phyloP scores from a whole-genome alignment of 2,888 invertebrate genomes.

The Sinelater perroti region DNA sequence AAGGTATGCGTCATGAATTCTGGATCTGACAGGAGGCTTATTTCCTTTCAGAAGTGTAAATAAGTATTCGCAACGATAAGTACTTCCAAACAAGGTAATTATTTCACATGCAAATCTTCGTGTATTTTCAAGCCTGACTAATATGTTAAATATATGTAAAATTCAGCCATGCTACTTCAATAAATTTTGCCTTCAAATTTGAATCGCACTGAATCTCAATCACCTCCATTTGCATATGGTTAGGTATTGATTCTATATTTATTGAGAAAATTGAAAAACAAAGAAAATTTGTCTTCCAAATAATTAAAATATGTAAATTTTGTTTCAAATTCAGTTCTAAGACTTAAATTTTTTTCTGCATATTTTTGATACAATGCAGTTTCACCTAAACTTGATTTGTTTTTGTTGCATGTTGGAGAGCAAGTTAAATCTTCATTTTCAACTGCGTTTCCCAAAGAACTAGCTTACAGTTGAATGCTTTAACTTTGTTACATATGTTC shows the following conservation, averaged over 20 bases:
- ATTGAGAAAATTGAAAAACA: conserved; percentile 34
- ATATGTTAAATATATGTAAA: not conserved
- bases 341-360: conserved; percentile 18
- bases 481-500: conserved; percentile 40
- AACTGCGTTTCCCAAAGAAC: too few relatives aligned
- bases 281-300: conserved; percentile 20
- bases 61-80: conserved; percentile 39
- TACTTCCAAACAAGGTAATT: conserved; percentile 40
- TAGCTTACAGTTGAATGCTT: too few relatives aligned
- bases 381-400: conserved; percentile 17
- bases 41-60: conserved; percentile 33
- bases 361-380: conserved; percentile 25
- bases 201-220: conserved; percentile 30
- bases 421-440: conserved; percentile 28
- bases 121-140: conserved; percentile 28
- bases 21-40: conserved; percentile 12
- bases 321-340: conserved; percentile 41
- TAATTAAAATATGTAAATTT: conserved; percentile 40
- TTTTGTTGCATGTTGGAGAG: conserved; percentile 23
- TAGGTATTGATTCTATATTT: conserved; percentile 22
- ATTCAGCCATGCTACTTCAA: not conserved
- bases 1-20: too few relatives aligned
- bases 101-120: conserved; percentile 33
- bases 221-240: conserved; percentile 26
- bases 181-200: conserved; percentile 32